Conservation (phyloP, 2,888 invertebrate genomes). For the Bugula neritina region DNA sequence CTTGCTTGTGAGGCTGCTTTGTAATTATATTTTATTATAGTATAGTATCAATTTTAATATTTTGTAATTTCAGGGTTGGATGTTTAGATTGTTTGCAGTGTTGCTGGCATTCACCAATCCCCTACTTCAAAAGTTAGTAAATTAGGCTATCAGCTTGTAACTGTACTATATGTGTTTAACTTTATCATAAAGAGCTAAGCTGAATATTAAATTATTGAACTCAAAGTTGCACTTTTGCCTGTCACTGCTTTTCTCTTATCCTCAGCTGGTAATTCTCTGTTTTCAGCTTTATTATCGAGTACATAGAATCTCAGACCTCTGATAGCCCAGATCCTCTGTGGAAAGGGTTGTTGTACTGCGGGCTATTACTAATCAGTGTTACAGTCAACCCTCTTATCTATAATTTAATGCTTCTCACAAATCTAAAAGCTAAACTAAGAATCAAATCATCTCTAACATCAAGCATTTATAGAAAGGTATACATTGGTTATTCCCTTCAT, state of each 20-base stretch:
- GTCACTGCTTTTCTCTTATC: too few relatives aligned
- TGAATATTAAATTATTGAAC: too few relatives aligned
- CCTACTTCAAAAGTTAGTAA: background rate
- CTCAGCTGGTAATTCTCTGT: background rate
- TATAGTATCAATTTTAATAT: background rate
- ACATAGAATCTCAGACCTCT: background rate
- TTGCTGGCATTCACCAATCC: background rate
- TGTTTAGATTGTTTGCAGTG: background rate
- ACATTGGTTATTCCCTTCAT: too few relatives aligned
- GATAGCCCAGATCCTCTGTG: background rate
- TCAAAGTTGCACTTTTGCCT: too few relatives aligned
- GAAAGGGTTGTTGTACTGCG: background rate
- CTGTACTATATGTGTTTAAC: too few relatives aligned
- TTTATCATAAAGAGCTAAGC: too few relatives aligned
- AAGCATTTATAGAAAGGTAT: background rate
- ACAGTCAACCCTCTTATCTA: background rate
- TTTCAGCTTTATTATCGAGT: background rate
- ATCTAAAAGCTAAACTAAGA: background rate
- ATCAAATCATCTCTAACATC: background rate
- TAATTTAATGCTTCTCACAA: background rate
- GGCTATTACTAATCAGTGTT: background rate
- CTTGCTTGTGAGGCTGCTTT: too few relatives aligned
- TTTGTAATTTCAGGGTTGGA: background rate
- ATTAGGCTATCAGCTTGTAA: too few relatives aligned
- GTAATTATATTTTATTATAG: too few relatives aligned